Conservation (phyloP, 2,113 vertebrate species). For the Myotis brandtii region DNA sequence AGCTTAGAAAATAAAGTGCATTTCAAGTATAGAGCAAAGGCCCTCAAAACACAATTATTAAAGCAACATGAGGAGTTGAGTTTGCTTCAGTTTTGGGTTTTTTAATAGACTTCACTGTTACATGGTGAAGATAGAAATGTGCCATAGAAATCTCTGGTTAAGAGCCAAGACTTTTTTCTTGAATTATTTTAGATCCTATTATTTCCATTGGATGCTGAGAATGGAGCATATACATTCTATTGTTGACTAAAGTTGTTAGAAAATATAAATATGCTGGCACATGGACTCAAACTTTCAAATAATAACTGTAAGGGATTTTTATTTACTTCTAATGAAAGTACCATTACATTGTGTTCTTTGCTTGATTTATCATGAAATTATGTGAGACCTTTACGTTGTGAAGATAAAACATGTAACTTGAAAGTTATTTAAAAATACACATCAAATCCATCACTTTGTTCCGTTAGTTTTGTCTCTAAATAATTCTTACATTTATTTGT, state of each 20-base stretch:
- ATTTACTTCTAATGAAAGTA: neutral
- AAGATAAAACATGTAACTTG: conserved; percentile 15
- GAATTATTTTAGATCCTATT: conserved; percentile 5
- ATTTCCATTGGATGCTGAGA: conserved; percentile 8
- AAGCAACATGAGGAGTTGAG: conserved; percentile 8
- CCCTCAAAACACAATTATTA: conserved; percentile 41
- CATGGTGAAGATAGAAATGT: conserved; percentile 53
- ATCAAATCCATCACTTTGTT: neutral
- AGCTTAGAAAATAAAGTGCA: conserved; percentile 64
- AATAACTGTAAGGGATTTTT: conserved; percentile 16
- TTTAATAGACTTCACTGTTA: conserved; percentile 56
- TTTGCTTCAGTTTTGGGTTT: conserved; percentile 61
- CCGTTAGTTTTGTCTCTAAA: conserved; percentile 29
- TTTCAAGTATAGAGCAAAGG: conserved; percentile 56
- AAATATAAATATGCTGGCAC: conserved; percentile 8
- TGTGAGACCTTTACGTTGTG: conserved; percentile 16
- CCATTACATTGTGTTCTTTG: neutral
- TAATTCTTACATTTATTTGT: conserved; percentile 26
- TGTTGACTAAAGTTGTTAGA: conserved; percentile 2
- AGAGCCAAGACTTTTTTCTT: conserved; percentile 7
- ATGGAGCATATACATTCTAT: neutral
- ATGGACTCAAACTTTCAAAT: conserved; percentile 36
- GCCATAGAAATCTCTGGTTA: conserved; percentile 20
- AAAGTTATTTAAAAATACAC: conserved; percentile 22
- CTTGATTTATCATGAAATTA: conserved; percentile 3